A percentile compares a stretch with the other conserved stretches of the same genome.
Evolutionary conservation across 2,113 vertebrate species (phyloP).

Genomic region (Triplophysa rosa): DNA sequence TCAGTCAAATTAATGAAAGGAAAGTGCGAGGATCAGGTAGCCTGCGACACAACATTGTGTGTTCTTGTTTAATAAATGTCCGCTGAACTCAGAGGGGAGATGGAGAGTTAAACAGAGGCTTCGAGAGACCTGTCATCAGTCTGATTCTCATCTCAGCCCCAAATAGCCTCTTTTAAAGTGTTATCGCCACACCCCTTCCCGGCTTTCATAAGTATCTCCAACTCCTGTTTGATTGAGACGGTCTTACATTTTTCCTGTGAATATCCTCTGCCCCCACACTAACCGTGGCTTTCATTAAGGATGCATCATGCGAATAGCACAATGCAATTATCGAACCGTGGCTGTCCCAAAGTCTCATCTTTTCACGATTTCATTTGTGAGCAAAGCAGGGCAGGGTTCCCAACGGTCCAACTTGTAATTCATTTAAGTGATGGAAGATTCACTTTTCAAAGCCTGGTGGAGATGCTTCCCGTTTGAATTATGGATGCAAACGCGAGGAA

Average conservation of each 20-base stretch:
- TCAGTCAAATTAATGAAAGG: slow-evolving; percentile 60
- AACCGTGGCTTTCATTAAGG: slow-evolving; percentile 56
- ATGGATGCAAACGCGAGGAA: slow-evolving; percentile 62
- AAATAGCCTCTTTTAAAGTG: slow-evolving; percentile 13
- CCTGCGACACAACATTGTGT: slow-evolving; percentile 31
- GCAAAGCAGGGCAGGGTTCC: slow-evolving; percentile 21
- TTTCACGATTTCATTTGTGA: slow-evolving; percentile 51
- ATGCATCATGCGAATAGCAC: slow-evolving; percentile 61
- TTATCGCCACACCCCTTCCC: slow-evolving; percentile 65
- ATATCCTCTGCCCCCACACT: slow-evolving; percentile 17
- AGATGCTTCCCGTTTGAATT: slow-evolving; percentile 60
- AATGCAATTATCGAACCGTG: slow-evolving; percentile 51
- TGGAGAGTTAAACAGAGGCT: slow-evolving; percentile 4
- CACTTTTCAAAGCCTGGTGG: slow-evolving; percentile 51
- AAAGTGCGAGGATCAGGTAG: slow-evolving; percentile 46
- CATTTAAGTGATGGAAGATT: slow-evolving; percentile 61
- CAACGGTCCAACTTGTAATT: slow-evolving; percentile 55
- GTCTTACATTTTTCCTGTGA: slow-evolving; percentile 56
- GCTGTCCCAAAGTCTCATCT: slow-evolving; percentile 39
- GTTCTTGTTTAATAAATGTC: slow-evolving; percentile 49
- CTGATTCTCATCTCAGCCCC: slow-evolving; percentile 16
- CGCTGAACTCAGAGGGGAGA: slow-evolving; percentile 3
- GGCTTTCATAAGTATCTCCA: slow-evolving; percentile 69
- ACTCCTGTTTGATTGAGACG: slow-evolving; percentile 60
- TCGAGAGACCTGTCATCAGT: background rate